Percentiles rank a stretch among this genome's conserved stretches.
Evolutionary conservation across 2,797 vertebrate genomes (phyloP).

Genomic region (Crenichthys baileyi): DNA sequence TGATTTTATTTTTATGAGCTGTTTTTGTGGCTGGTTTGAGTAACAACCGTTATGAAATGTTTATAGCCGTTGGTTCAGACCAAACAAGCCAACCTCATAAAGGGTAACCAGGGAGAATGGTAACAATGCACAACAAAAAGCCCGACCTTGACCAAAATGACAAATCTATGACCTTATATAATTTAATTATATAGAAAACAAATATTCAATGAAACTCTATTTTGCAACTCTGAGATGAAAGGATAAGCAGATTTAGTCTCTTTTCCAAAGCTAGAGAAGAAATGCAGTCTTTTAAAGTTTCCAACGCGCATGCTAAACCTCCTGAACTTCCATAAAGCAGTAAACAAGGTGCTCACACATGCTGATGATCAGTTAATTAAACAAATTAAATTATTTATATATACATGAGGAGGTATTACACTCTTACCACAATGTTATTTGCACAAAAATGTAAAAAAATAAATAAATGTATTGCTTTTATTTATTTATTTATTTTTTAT

Average conservation of each 20-base stretch:
- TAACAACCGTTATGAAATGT: constrained; percentile 4
- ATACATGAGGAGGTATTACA: too few relatives aligned
- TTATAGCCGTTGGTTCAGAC: not conserved
- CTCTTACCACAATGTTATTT: too few relatives aligned
- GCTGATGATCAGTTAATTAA: too few relatives aligned
- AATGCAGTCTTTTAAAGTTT: too few relatives aligned
- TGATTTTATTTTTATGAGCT: constrained; percentile 34
- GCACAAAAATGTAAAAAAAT: too few relatives aligned
- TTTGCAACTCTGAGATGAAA: not conserved
- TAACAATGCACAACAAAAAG: not conserved
- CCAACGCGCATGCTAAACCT: too few relatives aligned
- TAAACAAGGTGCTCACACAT: too few relatives aligned
- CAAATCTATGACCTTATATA: not conserved
- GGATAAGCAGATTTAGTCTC: not conserved
- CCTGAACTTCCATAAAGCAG: too few relatives aligned
- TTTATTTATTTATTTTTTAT: too few relatives aligned
- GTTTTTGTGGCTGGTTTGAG: constrained; percentile 16
- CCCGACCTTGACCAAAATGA: not conserved
- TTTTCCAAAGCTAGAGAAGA: too few relatives aligned
- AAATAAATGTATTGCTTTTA: too few relatives aligned
- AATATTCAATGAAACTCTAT: not conserved
- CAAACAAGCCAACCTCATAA: constrained; percentile 1
- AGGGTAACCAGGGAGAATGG: not conserved
- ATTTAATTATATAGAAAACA: not conserved
- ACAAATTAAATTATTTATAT: too few relatives aligned